Base-by-base conservation (phyloP, 2,888 invertebrate species). In the Pyrgus malvae region DNA sequence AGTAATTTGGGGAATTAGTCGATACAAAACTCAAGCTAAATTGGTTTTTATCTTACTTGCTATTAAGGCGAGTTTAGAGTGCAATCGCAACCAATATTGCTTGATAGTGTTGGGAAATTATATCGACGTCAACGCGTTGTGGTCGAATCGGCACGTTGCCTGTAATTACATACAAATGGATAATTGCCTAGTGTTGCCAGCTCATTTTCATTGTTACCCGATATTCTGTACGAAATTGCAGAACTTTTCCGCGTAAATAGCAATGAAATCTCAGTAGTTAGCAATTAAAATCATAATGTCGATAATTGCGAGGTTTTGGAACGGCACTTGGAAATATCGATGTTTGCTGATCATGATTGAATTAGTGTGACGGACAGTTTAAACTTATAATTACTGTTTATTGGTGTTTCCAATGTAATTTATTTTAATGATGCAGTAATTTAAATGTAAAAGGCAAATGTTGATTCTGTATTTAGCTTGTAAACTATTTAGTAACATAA, bases 91-190 rank as follows among this genome's bases (percentile, higher is more conserved):
- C 14, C 21, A 14, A 25, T 37, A 37, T 17, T 25, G 25, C 21
- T 37, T 17, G 25, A 53, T 45, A 53, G 45, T 53, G 53, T 29
- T 45, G 53, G 53, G 31, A 38, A 53, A 53, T 53, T 53, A 38
- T 53, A 53, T 53, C 38, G 53, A 45, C 45, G 21, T 53, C 66
- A 63, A 68, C 66, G 59, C 40, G 50, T 58, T 61, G 68, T 31
- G 67, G 70, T 70, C 61, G 63, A 68, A 67, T 68, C 61, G 48
- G 59, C 59, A 57, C 65, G 69, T 67, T 69, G 41, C 41, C 45
- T 50, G 57, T 74, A 75, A 72, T 75, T 75, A 69, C 58, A 63
- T 67, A 66, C 66, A 68, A 68, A 67, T 63, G 68, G 69, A 58
- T 66, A 74, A 72, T 75, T 70, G 65, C 51, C 63, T 48, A 50